A percentile compares a stretch with the other conserved stretches of the same genome.
Evolutionary conservation across 1,140 invertebrate genomes (phyloP).

Genomic region (Physella acuta): DNA sequence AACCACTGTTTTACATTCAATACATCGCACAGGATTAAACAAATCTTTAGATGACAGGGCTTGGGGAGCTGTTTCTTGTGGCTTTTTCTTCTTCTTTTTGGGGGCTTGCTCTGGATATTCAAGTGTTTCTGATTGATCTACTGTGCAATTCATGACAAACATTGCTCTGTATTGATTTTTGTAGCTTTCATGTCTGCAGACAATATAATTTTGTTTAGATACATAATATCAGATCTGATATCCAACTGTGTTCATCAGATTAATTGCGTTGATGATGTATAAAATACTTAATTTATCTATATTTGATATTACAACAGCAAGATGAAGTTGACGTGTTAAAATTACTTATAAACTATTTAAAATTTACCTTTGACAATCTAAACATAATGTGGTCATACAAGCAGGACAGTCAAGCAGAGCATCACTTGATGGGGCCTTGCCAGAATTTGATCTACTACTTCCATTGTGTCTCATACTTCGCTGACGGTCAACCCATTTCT

Average conservation of each 20-base stretch:
- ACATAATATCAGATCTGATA: too few species aligned
- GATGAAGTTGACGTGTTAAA: too few species aligned
- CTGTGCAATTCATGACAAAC: constrained; percentile 69
- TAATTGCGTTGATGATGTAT: too few species aligned
- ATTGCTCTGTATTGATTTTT: constrained; percentile 69
- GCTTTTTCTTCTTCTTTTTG: constrained; percentile 43
- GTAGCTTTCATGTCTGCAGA: constrained; percentile 64
- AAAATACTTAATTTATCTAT: too few species aligned
- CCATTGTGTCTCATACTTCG: constrained; percentile 44
- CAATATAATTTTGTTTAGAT: too few species aligned
- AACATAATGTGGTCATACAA: constrained; percentile 66
- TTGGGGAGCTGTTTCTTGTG: neutral
- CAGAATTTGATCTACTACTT: constrained; percentile 5
- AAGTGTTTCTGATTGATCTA: constrained; percentile 61
- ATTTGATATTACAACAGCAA: too few species aligned
- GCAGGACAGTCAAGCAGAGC: constrained; percentile 70
- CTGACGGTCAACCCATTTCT: constrained; percentile 64
- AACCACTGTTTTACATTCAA: constrained; percentile 66
- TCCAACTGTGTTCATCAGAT: too few species aligned
- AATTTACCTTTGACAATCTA: constrained; percentile 66
- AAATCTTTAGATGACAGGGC: constrained; percentile 45
- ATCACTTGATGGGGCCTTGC: constrained; percentile 57
- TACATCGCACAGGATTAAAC: constrained; percentile 67
- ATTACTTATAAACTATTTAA: too few species aligned
- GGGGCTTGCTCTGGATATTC: constrained; percentile 47